phyloP scores from a whole-genome alignment of 2,113 vertebrate species.

The Sander vitreus region DNA sequence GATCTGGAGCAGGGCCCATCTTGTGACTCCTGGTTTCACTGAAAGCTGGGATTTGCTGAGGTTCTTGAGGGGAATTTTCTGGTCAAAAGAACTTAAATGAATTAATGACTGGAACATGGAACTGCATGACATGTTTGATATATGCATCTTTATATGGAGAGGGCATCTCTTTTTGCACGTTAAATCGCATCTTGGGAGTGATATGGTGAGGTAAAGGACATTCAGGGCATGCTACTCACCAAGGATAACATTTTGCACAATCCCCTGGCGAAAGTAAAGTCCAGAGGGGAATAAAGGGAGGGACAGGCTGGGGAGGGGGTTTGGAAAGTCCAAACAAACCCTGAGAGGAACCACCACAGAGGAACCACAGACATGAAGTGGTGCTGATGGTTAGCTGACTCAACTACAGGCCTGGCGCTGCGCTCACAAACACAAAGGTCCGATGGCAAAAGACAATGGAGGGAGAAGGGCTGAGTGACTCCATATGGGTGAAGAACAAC shows the following conservation, averaged over 20 bases:
- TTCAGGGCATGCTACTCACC: neutral
- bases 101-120: neutral
- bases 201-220: constrained; percentile 13
- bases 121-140: neutral
- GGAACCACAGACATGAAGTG: constrained; percentile 51
- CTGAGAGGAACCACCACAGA: constrained; percentile 47
- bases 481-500: neutral
- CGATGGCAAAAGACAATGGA: constrained; percentile 6
- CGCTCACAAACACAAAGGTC: constrained; percentile 37
- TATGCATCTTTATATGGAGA: neutral
- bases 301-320: constrained; percentile 20
- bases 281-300: neutral
- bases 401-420: constrained; percentile 18
- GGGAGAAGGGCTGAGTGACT: constrained; percentile 5
- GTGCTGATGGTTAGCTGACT: constrained; percentile 47
- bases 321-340: constrained; percentile 54
- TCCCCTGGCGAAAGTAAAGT: neutral
- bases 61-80: constrained; percentile 22
- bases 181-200: neutral
- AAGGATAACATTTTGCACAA: constrained; percentile 27
- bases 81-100: neutral
- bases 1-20: constrained; percentile 45
- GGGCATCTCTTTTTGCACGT: constrained; percentile 3
- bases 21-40: constrained; percentile 59
- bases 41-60: constrained; percentile 17